Base-by-base conservation (phyloP, 2,113 vertebrate species). In the Acrocephalus kingi region DNA sequence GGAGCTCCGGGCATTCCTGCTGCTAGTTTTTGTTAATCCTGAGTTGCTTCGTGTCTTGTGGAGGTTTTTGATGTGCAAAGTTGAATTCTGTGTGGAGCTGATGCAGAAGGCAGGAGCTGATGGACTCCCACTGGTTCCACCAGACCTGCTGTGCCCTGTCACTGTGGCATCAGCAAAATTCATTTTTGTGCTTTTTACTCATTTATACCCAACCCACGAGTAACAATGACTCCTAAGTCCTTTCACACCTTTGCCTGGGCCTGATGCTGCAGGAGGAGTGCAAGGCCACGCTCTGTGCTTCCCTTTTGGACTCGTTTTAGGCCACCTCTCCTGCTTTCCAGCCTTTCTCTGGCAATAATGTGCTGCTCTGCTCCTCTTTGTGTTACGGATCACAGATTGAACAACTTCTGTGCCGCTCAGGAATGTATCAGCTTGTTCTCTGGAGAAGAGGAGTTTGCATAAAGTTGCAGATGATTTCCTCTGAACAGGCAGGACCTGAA, bases 381-480 rank as follows among this genome's bases (percentile, higher is more conserved):
- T 24, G 20, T 75, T 71, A 24, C 15, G 52, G 79, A 67, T 90
- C 37, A 68, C 25, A 33, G 51, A 46, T 23, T 49, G 73, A 89
- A 43, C 83, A 66, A 67, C 62, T 51, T 52, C 49, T 88, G 76
- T 78, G 19, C 86, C 58, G 15, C 64, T 45, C 66, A 90, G 83
- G 83, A 90, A 81, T 35, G 55, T 43, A 9, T 75, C 94, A 87
- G 66, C 88, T 72, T 8, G 10, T 61, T 68, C 37, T 61, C 15
- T 22, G 54, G 64, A 37, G 72, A 64, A 55, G 48, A 62, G 12
- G 11, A 15, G 72, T 86, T 93, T 84, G 76, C 88, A 71, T 64
- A 11, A 87, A 86, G 72, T 71, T 93, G 92, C 88, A 90, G 76
- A 77, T 95, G 28, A 71, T 56, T 94, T 91, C 68, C 73, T 63